Evolutionary conservation across 2,797 vertebrate species (phyloP), one percentile per base, ranked within the genome.

Genomic region (Propithecus deckenii): DNA sequence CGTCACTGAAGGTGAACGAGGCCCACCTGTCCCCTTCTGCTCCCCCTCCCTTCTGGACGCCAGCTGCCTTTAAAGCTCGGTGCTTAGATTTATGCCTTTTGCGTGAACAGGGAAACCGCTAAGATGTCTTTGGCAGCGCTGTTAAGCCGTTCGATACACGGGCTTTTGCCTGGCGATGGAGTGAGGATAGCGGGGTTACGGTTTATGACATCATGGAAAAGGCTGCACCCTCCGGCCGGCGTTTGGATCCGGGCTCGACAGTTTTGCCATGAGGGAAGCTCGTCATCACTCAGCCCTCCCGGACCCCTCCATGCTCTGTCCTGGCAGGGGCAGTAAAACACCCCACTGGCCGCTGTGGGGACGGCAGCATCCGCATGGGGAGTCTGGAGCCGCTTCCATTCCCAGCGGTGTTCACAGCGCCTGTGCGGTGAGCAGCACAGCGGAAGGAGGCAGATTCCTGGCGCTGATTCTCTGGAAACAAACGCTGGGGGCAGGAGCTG

Each of bases 271-370:
- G 13, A 86, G 32, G 41, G 30, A 86, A 88, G 28, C 30, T 43
- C 15, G 8, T 38, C 17, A 9, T 67, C 28, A 15, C 9, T 57
- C 46, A 25, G 35, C 4, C 12, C 13, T 69, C 15, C 15, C 22
- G n/a, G 55, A 4, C 9, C 12, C 3, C 8, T 8, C 75, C 59
- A 7, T 9, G 28, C 57, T 35, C 46, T 35, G 63, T 72, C 59
- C 61, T 3, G 1, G 23, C 2, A 5, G 8, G 23, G 52, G 14
- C 25, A 38, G 4, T 61, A 9, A 30, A n/a, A n/a, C 8, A 9
- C 30, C 20, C n/a, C 0, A 2, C 13, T 25, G 38, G 25, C 50
- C 65, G n/a, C 17, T 3, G 4, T 14, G 11, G n/a, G 41, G 48
- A 10, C 41, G 23, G 50, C 18, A 9, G 32, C 4, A 10, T 18